Evolutionary conservation across 2,797 vertebrate species (phyloP).

Genomic region (Dermochelys coriacea): DNA sequence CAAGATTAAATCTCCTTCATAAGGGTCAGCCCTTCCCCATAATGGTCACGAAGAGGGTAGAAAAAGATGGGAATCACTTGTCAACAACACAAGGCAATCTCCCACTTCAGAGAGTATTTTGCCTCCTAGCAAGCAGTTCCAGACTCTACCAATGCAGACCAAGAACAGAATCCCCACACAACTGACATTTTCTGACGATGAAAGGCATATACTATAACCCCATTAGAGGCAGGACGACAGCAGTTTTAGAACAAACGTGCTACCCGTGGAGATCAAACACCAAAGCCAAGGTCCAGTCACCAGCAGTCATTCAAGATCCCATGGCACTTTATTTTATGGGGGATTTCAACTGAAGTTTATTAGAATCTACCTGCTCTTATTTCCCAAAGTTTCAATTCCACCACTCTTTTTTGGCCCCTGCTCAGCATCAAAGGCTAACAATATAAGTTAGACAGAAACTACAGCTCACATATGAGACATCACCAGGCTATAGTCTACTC

Average conservation of each 20-base stretch:
- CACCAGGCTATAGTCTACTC: not conserved
- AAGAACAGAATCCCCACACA: not conserved
- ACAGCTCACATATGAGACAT: accelerated
- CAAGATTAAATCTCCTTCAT: not conserved
- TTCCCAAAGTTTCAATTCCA: not conserved
- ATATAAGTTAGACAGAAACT: not conserved
- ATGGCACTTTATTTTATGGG: not conserved
- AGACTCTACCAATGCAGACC: not conserved
- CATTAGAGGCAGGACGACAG: not conserved
- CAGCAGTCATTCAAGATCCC: not conserved
- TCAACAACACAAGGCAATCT: not conserved
- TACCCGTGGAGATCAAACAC: not conserved
- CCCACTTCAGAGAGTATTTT: not conserved
- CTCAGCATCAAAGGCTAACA: not conserved
- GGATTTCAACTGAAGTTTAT: not conserved
- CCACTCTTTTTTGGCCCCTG: not conserved
- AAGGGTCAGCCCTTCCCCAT: not conserved
- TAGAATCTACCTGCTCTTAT: not conserved
- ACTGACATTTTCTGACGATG: not conserved
- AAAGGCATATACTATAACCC: not conserved
- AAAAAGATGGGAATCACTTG: not conserved
- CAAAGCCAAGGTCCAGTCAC: not conserved
- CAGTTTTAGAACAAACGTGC: not conserved
- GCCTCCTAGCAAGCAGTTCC: not conserved
- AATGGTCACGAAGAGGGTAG: accelerated